phyloP scores from a whole-genome alignment of 2,888 invertebrate genomes.

The Amblyteles armatorius region DNA sequence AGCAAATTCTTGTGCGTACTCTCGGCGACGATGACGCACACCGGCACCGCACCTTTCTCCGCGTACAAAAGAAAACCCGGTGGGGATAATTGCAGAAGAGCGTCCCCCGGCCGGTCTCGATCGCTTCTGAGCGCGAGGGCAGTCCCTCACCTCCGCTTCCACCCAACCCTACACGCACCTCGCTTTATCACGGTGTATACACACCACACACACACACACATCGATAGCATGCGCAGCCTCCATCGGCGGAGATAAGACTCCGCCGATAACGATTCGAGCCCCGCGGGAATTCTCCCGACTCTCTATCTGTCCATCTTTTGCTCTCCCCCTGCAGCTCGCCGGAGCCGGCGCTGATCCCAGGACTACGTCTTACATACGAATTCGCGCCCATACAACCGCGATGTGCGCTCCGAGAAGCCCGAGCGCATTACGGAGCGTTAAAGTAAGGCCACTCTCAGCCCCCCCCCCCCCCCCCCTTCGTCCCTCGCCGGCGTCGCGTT shows the following conservation, averaged over 20 bases:
- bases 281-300: slow-evolving; percentile 79
- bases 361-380: slow-evolving; percentile 41
- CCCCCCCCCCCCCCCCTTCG: neutral
- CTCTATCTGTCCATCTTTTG: slow-evolving; percentile 30
- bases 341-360: neutral
- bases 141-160: slow-evolving; percentile 64
- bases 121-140: slow-evolving; percentile 76
- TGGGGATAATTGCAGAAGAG: slow-evolving; percentile 83
- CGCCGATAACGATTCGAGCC: slow-evolving; percentile 83
- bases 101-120: slow-evolving; percentile 66
- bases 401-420: neutral
- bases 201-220: neutral
- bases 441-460: slow-evolving; percentile 32
- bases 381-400: slow-evolving; percentile 35
- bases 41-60: neutral
- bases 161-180: neutral
- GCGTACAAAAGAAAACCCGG: slow-evolving; percentile 35
- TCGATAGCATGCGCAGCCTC: neutral
- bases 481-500: slow-evolving; percentile 9
- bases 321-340: neutral
- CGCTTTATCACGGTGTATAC: neutral
- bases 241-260: slow-evolving; percentile 79
- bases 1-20: neutral
- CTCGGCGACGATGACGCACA: neutral
- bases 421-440: slow-evolving; percentile 57